Base-by-base conservation (phyloP, 2,113 vertebrate genomes). In the Periophthalmodon schlosseri region DNA sequence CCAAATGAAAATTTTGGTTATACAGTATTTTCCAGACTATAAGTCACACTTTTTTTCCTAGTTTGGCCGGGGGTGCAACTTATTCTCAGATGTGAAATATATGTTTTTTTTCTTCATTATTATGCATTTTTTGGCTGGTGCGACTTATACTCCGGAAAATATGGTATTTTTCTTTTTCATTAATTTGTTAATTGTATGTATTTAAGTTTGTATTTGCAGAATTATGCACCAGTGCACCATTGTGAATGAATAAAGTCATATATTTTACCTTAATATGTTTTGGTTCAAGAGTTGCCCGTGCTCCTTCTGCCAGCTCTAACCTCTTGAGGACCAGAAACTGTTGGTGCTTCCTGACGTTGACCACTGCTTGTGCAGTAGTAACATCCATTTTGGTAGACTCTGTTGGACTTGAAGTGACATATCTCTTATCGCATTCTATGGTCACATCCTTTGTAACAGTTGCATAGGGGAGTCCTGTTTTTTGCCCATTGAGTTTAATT, bases 361-460 rank as follows among this genome's bases (percentile, higher is more conserved):
- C 68, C 0, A 6, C 33, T 64, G 80, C 65, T 70, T 52, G 69
- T 12, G 71, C 34, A 34, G 72, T 81, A 60, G 63, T 82, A 66
- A 39, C 49, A 75, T 80, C 21, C 12, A 70, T 64, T 39, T 79
- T 60, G 5, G 75, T 64, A 46, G 0, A 20, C 10, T 76, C 57
- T 0, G 8, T 69, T 10, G 78, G 82, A 28, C 14, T 69, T 13
- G 11, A 33, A 34, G 49, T 74, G 0, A 56, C 23, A 33, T 83
- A 69, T 74, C 49, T 68, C 50, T 12, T 84, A 80, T 90, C 89
- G 87, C 95, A 98, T 33, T 95, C 96, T 67, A 93, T 90, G 68
- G 94, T 94, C 83, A 97, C 70, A 70, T 97, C 96, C 86, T 95
- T 96, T 71, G 95, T 95, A 71, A 95, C 85, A 12, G 90, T 14